Evolutionary conservation across 2,797 vertebrate species (phyloP).

Genomic region (Mormyrus proboscirostris): DNA sequence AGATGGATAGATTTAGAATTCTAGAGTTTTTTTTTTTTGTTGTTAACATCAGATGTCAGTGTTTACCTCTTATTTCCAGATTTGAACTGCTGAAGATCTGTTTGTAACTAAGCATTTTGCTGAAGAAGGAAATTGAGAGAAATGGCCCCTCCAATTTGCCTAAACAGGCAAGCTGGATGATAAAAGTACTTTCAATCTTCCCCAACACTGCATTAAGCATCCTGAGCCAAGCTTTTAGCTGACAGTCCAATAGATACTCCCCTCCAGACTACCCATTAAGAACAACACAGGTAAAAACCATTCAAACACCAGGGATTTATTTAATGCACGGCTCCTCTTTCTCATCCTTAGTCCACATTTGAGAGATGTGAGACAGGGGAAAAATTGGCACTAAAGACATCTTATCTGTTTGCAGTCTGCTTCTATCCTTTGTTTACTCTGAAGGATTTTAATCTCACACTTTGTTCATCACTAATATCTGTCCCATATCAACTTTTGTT

Average conservation of each 20-base stretch:
- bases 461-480: background rate
- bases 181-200: background rate
- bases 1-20: background rate
- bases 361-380: background rate
- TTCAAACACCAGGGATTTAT: background rate
- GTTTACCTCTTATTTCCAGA: background rate
- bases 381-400: background rate
- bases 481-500: background rate
- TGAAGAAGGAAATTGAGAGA: background rate
- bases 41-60: background rate
- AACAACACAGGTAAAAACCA: background rate
- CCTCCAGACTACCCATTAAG: background rate
- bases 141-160: background rate
- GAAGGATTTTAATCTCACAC: background rate
- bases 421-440: background rate
- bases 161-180: background rate
- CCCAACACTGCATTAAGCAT: background rate
- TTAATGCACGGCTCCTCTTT: background rate
- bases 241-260: background rate
- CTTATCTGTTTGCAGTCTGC: background rate
- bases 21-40: background rate
- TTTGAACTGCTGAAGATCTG: background rate
- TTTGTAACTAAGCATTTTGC: background rate
- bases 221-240: conserved; percentile 6
- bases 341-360: background rate